Percentiles rank a stretch among this genome's conserved stretches.
Evolutionary conservation across 1,140 invertebrate genomes (phyloP).

Genomic region (Melanaphis sacchari): DNA sequence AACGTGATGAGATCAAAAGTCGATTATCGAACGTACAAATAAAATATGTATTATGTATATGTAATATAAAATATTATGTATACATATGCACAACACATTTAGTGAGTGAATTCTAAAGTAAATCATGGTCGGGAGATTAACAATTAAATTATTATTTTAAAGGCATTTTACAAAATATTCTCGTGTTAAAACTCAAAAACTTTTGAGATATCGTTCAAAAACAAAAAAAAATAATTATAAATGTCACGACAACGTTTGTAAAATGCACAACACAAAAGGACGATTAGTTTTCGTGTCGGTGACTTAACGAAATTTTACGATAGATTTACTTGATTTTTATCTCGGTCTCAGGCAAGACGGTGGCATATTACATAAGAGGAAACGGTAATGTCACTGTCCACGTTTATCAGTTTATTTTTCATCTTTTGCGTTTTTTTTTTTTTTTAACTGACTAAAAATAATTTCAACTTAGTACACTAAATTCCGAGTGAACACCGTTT

Average conservation of each 20-base stretch:
- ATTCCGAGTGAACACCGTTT: conserved; percentile 18
- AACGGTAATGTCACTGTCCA: background rate
- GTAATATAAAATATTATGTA: background rate
- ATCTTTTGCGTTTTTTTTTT: background rate
- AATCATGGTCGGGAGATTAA: background rate
- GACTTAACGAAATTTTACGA: background rate
- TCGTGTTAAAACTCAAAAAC: background rate
- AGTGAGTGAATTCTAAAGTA: background rate
- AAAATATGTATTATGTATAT: background rate
- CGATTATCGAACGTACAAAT: background rate
- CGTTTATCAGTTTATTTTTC: background rate
- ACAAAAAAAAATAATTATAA: background rate
- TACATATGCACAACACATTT: background rate
- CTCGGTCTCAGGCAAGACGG: background rate
- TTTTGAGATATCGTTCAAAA: background rate
- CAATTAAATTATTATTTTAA: background rate
- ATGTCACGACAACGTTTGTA: background rate
- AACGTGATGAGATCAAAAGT: background rate
- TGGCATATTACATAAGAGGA: background rate
- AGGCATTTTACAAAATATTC: background rate
- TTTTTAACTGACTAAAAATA: conserved; percentile 18
- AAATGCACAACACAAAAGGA: background rate
- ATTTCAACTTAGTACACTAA: background rate
- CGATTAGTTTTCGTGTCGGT: background rate
- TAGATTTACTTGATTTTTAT: conserved; percentile 25